Conservation (phyloP, 2,888 invertebrate genomes). For the Xestia ashworthii region DNA sequence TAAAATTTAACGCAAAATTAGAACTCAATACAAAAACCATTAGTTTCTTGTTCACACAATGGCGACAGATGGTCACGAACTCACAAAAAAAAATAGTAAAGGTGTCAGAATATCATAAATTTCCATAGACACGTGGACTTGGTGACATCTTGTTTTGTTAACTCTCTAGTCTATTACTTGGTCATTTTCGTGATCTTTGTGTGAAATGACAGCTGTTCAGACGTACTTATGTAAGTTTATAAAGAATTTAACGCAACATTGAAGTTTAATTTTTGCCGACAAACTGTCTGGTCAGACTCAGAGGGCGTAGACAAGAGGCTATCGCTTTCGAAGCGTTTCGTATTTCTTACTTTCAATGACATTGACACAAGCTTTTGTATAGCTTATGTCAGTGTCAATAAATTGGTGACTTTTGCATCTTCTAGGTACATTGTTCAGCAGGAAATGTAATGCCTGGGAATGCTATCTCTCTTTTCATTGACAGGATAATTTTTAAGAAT, state of each 20-base stretch:
- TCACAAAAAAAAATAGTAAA: slow-evolving; percentile 38
- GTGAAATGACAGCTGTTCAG: slow-evolving; percentile 25
- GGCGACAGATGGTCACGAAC: slow-evolving; percentile 54
- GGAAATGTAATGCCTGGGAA: no score
- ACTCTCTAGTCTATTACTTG: slow-evolving; percentile 32
- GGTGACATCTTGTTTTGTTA: slow-evolving; percentile 51
- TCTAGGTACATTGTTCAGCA: no score
- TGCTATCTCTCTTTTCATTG: no score
- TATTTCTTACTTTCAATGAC: no score
- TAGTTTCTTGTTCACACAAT: slow-evolving; percentile 39
- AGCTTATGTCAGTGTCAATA: no score
- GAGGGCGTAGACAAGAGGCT: not conserved
- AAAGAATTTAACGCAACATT: slow-evolving; percentile 22
- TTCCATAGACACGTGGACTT: slow-evolving; percentile 22
- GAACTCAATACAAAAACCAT: slow-evolving; percentile 57
- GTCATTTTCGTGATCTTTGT: slow-evolving; percentile 35
- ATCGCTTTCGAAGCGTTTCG: not conserved
- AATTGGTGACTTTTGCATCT: no score
- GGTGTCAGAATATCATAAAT: slow-evolving; percentile 60
- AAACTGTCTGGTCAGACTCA: not conserved
- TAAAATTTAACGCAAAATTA: slow-evolving; percentile 68
- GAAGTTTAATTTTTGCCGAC: not conserved
- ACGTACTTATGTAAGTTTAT: not conserved
- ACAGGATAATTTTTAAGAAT: no score
- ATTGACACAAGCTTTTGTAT: no score